Evolutionary conservation across 2,888 invertebrate species (phyloP).

Genomic region (Epirrhoe tristata): DNA sequence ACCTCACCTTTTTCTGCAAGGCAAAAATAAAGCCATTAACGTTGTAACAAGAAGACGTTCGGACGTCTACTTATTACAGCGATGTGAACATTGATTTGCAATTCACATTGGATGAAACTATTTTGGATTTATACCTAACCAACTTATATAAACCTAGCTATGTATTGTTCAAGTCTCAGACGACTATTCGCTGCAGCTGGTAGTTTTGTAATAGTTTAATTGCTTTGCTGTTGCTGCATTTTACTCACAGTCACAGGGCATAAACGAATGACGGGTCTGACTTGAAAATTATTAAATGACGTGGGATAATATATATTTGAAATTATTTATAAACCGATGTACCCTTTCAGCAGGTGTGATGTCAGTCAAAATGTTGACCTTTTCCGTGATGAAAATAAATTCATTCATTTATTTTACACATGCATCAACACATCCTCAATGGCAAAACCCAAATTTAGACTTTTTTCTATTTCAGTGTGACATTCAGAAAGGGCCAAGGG

Average conservation of each 20-base stretch:
- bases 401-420: slow-evolving; percentile 23
- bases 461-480: slow-evolving; percentile 4
- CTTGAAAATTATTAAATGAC: slow-evolving; percentile 16
- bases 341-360: slow-evolving; percentile 47
- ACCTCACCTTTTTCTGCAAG: slow-evolving; percentile 49
- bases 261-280: slow-evolving; percentile 6
- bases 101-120: slow-evolving; percentile 4
- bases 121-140: slow-evolving; percentile 2
- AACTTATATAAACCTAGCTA: background rate
- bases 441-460: slow-evolving; percentile 17
- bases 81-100: slow-evolving; percentile 28
- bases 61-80: slow-evolving; percentile 11
- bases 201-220: slow-evolving; percentile 14
- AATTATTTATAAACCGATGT: slow-evolving; percentile 38
- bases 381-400: slow-evolving; percentile 29
- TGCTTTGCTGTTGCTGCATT: slow-evolving; percentile 1
- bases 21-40: slow-evolving; percentile 31
- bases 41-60: slow-evolving; percentile 20
- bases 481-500: slow-evolving; percentile 1
- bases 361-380: slow-evolving; percentile 42
- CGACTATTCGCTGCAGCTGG: slow-evolving; percentile 3
- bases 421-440: slow-evolving; percentile 17
- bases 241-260: slow-evolving; percentile 3
- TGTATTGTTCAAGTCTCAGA: slow-evolving; percentile 1
- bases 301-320: slow-evolving; percentile 1